Conservation (phyloP, 2,113 vertebrate genomes). For the Sapayoa aenigma region DNA sequence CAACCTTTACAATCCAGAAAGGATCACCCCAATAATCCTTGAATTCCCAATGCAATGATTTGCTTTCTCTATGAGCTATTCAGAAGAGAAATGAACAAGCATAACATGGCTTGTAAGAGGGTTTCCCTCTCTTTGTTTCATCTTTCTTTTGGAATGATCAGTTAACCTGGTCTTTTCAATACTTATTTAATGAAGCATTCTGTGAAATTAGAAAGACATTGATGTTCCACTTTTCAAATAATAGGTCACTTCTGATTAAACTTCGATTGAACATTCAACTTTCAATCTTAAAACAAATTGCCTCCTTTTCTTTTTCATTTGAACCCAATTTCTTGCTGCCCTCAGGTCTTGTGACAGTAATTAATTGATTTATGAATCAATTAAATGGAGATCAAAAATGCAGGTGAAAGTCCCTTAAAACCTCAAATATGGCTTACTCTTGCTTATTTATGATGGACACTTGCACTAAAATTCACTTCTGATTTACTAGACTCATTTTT, state of each 20-base stretch:
- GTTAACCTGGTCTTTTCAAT: constrained; percentile 21
- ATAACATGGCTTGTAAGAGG: background rate
- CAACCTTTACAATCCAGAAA: background rate
- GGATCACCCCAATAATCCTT: background rate
- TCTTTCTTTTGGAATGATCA: constrained; percentile 18
- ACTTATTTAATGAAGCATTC: constrained; percentile 55
- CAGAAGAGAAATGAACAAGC: background rate
- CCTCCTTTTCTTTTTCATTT: constrained; percentile 70
- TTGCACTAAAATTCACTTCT: constrained; percentile 28
- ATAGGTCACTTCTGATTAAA: constrained; percentile 74
- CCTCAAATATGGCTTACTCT: background rate
- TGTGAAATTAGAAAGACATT: constrained; percentile 67
- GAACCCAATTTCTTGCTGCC: constrained; percentile 63
- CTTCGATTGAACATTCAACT: constrained; percentile 68
- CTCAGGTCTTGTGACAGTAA: constrained; percentile 56
- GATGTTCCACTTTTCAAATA: constrained; percentile 69
- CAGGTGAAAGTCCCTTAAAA: background rate
- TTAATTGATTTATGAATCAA: constrained; percentile 75
- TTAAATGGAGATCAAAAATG: constrained; percentile 39
- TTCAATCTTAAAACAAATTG: constrained; percentile 73
- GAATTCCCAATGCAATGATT: background rate
- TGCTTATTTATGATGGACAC: constrained; percentile 38
- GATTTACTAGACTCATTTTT: constrained; percentile 17
- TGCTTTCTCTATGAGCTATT: background rate
- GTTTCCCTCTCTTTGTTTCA: background rate